phyloP scores from a whole-genome alignment of 2,797 vertebrate species.

The Phrynocephalus vlangalii region DNA sequence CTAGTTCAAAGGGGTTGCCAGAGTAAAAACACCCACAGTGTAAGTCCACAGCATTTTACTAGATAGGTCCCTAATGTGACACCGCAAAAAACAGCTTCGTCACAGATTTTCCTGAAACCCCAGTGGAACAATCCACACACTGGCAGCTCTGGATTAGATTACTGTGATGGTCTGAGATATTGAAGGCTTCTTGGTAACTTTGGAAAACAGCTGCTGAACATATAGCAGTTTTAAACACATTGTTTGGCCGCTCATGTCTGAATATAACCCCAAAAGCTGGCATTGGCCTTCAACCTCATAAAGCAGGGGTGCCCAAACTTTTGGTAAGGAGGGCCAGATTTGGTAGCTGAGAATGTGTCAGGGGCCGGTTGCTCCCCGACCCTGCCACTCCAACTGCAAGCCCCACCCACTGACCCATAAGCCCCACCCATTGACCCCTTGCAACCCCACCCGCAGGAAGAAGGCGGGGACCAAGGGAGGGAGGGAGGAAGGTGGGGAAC shows the following conservation, averaged over 20 bases:
- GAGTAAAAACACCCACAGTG: not conserved
- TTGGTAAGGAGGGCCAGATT: too few relatives aligned
- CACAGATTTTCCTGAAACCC: not conserved
- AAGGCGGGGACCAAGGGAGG: too few relatives aligned
- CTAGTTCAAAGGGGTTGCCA: not conserved
- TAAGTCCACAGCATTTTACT: not conserved
- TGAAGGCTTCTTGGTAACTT: not conserved
- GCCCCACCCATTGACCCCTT: too few relatives aligned
- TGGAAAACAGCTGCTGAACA: not conserved
- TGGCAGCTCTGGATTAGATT: not conserved
- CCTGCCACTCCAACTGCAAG: too few relatives aligned
- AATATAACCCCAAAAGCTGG: not conserved
- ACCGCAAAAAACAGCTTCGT: not conserved
- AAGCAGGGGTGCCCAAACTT: too few relatives aligned
- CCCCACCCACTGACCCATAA: too few relatives aligned
- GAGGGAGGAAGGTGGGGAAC: too few relatives aligned
- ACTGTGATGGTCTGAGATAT: not conserved
- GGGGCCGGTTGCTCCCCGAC: too few relatives aligned
- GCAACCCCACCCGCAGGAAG: too few relatives aligned
- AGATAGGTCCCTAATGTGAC: not conserved
- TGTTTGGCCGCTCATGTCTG: not conserved
- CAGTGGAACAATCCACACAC: not conserved
- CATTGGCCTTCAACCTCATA: not conserved
- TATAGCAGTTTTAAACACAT: not conserved
- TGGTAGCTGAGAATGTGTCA: too few relatives aligned